Base-by-base conservation (phyloP, 2,888 invertebrate species). In the Limnephilus rhombicus region DNA sequence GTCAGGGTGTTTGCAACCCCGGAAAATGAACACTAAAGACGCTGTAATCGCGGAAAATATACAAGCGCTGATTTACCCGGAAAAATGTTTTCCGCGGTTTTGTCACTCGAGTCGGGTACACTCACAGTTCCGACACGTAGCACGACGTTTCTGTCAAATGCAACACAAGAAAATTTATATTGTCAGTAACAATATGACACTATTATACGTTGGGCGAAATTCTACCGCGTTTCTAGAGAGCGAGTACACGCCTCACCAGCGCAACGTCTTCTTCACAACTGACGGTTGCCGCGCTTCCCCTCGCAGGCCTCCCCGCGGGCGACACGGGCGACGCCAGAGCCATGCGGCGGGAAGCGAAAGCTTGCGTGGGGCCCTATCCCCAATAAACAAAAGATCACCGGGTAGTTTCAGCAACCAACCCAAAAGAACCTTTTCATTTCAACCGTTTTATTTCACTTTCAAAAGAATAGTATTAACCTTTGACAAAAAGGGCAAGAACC, bases 211-310 rank as follows among this genome's bases (percentile, higher is more conserved):
- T 91, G 91, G 91, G 90, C 92, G 92, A 91, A 83, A 90, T 91
- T 87, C 83, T 45, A 82, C 45, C 68, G 83, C 49, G 80, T 90
- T 87, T 45, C 82, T 24, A 37, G 85, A 24, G 31, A 89, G 85
- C 89, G 91, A 88, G 90, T 90, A 83, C 89, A 89, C 92, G 90
- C 68, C 91, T 82, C 37, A 53, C 83, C 37, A 49, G 45, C 91
- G 45, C 92, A 90, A 49, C 90, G 68, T 81, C 91, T 91, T 31
- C 85, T 91, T 90, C 90, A 34, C 92, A 91, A 92, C 92, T 92
- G 92, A 89, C 90, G 90, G 31, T 88, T 91, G n/a, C 90, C 91
- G 91, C 90, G 81, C 90, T 90, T 92, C 92, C 92, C 91, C 92
- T 87, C 90, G 80, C 92, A 53, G 53, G 31, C 91, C 90, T 41